Conservation (phyloP, 2,113 vertebrate genomes). For the Catagonus wagneri region DNA sequence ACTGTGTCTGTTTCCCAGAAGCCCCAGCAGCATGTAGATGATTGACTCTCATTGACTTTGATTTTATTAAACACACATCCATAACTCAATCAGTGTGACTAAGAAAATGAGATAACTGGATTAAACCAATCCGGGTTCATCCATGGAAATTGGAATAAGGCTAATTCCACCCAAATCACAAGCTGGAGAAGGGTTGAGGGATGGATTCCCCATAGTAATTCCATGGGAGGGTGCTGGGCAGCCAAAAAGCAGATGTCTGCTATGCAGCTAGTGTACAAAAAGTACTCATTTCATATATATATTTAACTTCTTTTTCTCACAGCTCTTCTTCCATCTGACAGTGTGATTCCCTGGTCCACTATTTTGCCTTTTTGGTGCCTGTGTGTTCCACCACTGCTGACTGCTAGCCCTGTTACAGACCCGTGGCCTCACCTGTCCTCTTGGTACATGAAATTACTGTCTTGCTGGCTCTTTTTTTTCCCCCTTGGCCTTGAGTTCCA, state of each 20-base stretch:
- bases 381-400: background rate
- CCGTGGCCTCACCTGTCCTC: background rate
- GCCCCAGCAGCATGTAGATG: background rate
- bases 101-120: background rate
- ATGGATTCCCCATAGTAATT: background rate
- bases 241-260: background rate
- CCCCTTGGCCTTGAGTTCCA: background rate
- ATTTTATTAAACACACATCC: background rate
- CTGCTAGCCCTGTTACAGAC: background rate
- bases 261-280: background rate
- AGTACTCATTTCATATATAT: background rate
- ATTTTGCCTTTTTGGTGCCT: background rate
- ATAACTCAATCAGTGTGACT: background rate
- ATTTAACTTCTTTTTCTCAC: background rate
- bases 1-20: background rate
- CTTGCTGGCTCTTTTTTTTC: background rate
- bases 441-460: background rate
- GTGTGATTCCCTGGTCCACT: background rate
- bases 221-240: background rate
- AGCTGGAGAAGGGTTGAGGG: background rate
- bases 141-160: background rate
- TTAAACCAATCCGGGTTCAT: background rate
- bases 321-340: background rate
- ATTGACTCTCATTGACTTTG: background rate
- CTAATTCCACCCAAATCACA: background rate